Evolutionary conservation across 2,797 vertebrate species (phyloP), one percentile per base, ranked within the genome.

Genomic region (Neosilurus mollespiculum): DNA sequence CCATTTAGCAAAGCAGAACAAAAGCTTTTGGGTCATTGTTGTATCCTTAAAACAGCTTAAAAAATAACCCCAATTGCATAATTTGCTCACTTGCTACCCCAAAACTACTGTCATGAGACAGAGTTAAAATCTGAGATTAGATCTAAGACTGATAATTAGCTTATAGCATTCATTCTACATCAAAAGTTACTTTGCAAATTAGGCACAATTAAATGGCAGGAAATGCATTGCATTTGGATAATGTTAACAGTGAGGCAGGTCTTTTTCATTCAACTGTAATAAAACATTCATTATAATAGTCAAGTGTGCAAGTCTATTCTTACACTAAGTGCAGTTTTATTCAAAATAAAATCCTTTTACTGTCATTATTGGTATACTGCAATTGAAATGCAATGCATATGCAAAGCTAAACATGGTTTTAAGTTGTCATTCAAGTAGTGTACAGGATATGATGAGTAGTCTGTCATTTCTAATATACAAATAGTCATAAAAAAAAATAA

Each of bases 51-150:
- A 64, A 97, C 96, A 96, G 95, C 96, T 62, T 54, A 16, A 66
- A 80, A 94, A 95, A 94, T 78, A 92, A 96, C 95, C 95, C 95
- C 96, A 97, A 97, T 97, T 97, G 96, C 95, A 95, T 96, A 95
- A 95, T 96, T 97, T 96, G 95, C 96, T 96, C 96, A 96, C 20
- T 92, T 93, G 93, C 89, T 92, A 95, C 95, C 96, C 95, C n/a
- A 94, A 97, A 96, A 95, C 91, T 92, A 90, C 89, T 90, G 90
- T n/a, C 51, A 78, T 72, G 12, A 84, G 26, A 71, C 22, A 71
- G 9, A 67, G 34, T 78, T 64, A 51, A 34, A 71, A 26, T 78
- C 16, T 53, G 58, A 76, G 64, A 61, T 73, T 43, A 43, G 61
- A 75, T 53, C 71, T n/a, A 59, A 76, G 56, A 58, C 34, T 77